phyloP scores from a whole-genome alignment of 1,140 invertebrate species.

The Batillaria attramentaria region DNA sequence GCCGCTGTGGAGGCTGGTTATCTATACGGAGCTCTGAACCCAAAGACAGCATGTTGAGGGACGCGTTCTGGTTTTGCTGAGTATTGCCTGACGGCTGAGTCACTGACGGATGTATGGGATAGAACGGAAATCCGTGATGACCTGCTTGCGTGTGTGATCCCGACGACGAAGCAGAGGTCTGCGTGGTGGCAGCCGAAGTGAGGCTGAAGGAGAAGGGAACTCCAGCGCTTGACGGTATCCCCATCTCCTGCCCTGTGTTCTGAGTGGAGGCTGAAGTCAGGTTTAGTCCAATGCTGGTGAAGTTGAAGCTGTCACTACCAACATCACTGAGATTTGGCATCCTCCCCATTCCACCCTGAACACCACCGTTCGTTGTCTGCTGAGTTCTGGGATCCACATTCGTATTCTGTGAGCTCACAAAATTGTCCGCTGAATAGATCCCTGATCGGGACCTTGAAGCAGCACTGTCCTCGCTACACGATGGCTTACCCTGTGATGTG shows the following conservation, averaged over 20 bases:
- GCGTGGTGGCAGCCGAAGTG: conserved; percentile 37
- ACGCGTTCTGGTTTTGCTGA: conserved; percentile 46
- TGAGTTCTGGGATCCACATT: conserved; percentile 25
- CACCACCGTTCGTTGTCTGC: conserved; percentile 26
- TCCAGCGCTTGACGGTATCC: conserved; percentile 17
- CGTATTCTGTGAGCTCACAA: conserved; percentile 53
- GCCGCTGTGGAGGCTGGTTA: not conserved
- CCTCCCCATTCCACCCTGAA: not conserved
- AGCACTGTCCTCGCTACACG: conserved; percentile 19
- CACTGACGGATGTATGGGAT: conserved; percentile 35
- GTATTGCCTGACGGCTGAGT: conserved; percentile 13
- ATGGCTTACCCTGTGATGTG: conserved; percentile 15
- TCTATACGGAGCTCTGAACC: conserved; percentile 40
- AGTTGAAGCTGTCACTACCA: conserved; percentile 61
- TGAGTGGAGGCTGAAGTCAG: conserved; percentile 50
- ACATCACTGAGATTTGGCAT: conserved; percentile 38
- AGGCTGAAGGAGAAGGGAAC: conserved; percentile 46
- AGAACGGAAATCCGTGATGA: conserved; percentile 36
- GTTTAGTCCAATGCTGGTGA: conserved; percentile 62
- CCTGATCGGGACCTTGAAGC: conserved; percentile 41
- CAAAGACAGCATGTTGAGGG: conserved; percentile 48
- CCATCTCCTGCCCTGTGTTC: conserved; percentile 21
- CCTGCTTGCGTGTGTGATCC: conserved; percentile 13
- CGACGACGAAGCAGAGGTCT: conserved; percentile 5
- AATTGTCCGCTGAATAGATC: conserved; percentile 68